Conservation (phyloP, 2,797 vertebrate genomes). For the Sebastes elongatus region DNA sequence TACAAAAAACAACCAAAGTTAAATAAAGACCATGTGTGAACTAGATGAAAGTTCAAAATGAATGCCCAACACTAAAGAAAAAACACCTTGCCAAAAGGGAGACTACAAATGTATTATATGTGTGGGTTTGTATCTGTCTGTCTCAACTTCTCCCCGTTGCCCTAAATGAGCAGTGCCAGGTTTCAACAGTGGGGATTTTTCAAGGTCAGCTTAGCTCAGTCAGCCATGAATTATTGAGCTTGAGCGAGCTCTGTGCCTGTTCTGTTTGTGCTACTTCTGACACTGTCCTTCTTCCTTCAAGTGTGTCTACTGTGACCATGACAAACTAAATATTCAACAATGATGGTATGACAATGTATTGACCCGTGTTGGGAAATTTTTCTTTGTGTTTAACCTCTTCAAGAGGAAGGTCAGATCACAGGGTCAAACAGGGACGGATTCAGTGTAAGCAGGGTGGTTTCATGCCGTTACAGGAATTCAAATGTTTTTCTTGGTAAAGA, state of each 20-base stretch:
- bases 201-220: slow-evolving; percentile 74
- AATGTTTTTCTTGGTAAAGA: not conserved
- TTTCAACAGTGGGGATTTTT: slow-evolving; percentile 65
- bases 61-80: not conserved
- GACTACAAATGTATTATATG: not conserved
- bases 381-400: not conserved
- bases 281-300: slow-evolving; percentile 6
- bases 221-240: slow-evolving; percentile 80
- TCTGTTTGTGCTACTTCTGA: slow-evolving; percentile 35
- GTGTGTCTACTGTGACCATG: not conserved
- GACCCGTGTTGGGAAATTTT: not conserved
- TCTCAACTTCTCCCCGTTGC: slow-evolving; percentile 46
- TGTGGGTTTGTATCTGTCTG: not conserved
- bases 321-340: slow-evolving; percentile 8
- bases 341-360: not conserved
- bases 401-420: not conserved
- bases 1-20: not conserved
- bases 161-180: slow-evolving; percentile 66
- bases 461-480: not conserved
- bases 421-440: not conserved
- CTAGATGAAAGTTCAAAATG: not conserved
- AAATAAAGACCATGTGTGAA: not conserved
- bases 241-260: slow-evolving; percentile 50
- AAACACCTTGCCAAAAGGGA: not conserved
- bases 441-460: not conserved